A percentile compares a stretch with the other conserved stretches of the same genome.
These are phyloP conservation scores for Marasmarcha lunaedactyla DNA, from an alignment of 2,888 invertebrate species.

Conservation along the genomic window DNA sequence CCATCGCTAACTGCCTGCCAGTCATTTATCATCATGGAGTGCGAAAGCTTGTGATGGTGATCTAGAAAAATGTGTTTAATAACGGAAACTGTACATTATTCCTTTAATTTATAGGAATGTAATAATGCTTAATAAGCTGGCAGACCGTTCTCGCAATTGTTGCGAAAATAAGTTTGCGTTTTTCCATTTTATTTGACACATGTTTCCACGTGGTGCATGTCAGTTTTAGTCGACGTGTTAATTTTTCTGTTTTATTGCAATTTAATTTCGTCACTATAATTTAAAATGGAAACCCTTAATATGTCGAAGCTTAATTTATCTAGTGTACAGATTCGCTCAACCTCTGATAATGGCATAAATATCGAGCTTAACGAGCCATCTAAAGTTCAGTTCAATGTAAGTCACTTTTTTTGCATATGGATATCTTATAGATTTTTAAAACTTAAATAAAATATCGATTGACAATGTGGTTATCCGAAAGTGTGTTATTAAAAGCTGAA, in stretches of 20 bases:
- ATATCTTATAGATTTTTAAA: no score
- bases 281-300: slow-evolving; percentile 52
- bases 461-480: no score
- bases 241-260: slow-evolving; percentile 24
- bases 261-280: slow-evolving; percentile 20
- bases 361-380: slow-evolving; percentile 26
- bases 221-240: slow-evolving; percentile 54
- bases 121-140: neutral
- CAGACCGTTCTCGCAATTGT: neutral
- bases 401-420: slow-evolving; percentile 14
- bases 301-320: slow-evolving; percentile 55
- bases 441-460: no score
- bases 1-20: no score
- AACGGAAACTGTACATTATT: neutral
- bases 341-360: slow-evolving; percentile 31
- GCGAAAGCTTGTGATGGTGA: slow-evolving; percentile 25
- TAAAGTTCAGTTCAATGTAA: slow-evolving; percentile 41
- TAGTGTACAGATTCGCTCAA: slow-evolving; percentile 39
- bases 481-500: no score
- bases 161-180: slow-evolving; percentile 9
- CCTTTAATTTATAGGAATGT: neutral
- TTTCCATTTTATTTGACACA: slow-evolving; percentile 41
- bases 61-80: slow-evolving; percentile 15
- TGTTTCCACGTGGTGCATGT: slow-evolving; percentile 64
- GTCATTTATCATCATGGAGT: slow-evolving; percentile 8